Evolutionary conservation across 2,888 invertebrate species (phyloP), one percentile per base, ranked within the genome.

Genomic region (Drosophila yooni): DNA sequence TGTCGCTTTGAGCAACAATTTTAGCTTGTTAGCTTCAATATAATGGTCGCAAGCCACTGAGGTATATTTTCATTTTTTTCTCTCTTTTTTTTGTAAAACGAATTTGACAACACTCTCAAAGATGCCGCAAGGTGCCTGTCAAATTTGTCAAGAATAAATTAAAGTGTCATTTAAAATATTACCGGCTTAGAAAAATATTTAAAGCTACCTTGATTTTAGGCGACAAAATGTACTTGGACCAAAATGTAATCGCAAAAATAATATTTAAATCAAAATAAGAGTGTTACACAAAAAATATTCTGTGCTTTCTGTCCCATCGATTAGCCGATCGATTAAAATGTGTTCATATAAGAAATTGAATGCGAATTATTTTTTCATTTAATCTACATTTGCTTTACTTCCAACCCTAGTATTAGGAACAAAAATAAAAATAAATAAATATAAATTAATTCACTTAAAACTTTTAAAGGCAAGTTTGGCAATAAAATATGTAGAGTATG

Each of bases 21-120:
- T 76, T 29, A 40, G 84, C 84, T 79, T 82, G 84, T 81, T 84
- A 81, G 65, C 71, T 58, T 82, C 53, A 66, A 56, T 60, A 64
- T 50, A 70, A 83, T 74, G 66, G 69, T 58, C 58, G 25, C 62
- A 83, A 77, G 3, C 29, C 27, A 51, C 29, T 31, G 51, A 11
- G 29, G 29, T n/a, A 51, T 64, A 57, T 81, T 74, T 33, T 33
- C 15, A 27, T n/a, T 59, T 18, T 50, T 60, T 8, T 31, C 13
- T 29, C 2, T 51, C 27, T 21, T 33, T n/a, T n/a, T 43, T 38
- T 53, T 11, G 0, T 62, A 6, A 25, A 54, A 43, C 15, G 27
- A 33, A n/a, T 68, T 57, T 74, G 48, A 67, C 54, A 51, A 38
- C 43, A 11, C 29, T 18, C 59, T 51, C 56, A 50, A 60, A 25